Evolutionary conservation across 2,113 vertebrate genomes (phyloP).

Genomic region (Pitta sordida): DNA sequence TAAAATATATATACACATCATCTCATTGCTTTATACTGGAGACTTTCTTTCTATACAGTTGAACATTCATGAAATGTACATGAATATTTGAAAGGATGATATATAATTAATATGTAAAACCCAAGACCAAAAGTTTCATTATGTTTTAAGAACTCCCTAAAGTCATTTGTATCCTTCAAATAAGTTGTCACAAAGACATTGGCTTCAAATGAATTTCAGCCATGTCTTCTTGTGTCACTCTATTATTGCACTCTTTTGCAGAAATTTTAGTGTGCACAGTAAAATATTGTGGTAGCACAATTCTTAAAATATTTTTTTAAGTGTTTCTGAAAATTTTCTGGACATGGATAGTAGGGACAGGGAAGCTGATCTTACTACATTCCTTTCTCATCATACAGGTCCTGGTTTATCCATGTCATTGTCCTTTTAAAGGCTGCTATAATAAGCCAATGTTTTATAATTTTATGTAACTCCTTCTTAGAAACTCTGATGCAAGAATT

Average conservation of each 20-base stretch:
- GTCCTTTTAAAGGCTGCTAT: not conserved
- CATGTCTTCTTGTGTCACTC: not conserved
- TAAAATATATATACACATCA: not conserved
- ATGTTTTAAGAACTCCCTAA: not conserved
- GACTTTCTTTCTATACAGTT: not conserved
- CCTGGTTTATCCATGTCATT: not conserved
- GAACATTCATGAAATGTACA: not conserved
- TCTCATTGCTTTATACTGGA: not conserved
- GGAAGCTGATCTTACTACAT: not conserved
- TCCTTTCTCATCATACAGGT: not conserved
- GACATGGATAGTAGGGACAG: not conserved
- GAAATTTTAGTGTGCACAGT: not conserved
- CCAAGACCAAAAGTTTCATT: not conserved
- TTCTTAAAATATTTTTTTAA: not conserved
- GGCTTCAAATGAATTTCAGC: not conserved
- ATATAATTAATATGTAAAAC: not conserved
- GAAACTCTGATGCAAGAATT: not conserved
- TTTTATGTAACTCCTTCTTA: not conserved
- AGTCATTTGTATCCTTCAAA: not conserved
- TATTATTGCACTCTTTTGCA: not conserved
- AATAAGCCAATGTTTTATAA: not conserved
- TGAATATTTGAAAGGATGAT: slow-evolving; percentile 21
- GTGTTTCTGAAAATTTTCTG: not conserved
- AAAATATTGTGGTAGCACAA: not conserved
- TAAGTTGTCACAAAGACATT: not conserved